Percentiles rank a stretch among this genome's conserved stretches.
Evolutionary conservation across 2,797 vertebrate species (phyloP).

Genomic region (Cetoscarus ocellatus): DNA sequence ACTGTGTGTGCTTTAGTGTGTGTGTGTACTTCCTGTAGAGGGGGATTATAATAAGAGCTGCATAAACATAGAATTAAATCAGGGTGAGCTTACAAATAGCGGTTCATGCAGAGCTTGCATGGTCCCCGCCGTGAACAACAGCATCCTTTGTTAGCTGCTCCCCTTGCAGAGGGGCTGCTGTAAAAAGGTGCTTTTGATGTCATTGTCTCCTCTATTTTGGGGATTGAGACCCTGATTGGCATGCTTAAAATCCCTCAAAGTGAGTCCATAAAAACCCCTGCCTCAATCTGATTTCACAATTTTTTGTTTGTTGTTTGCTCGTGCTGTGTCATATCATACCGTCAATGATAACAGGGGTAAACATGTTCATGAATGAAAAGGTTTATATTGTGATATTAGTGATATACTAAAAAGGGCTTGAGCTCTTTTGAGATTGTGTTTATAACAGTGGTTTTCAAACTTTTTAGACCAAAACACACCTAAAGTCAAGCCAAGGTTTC

Average conservation of each 20-base stretch:
- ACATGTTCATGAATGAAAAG: no score
- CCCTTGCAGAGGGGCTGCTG: conserved; percentile 34
- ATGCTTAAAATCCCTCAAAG: conserved; percentile 8
- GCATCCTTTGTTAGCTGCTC: conserved; percentile 70
- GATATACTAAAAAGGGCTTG: no score
- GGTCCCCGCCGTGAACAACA: conserved; percentile 60
- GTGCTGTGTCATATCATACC: no score
- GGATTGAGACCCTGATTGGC: conserved; percentile 30
- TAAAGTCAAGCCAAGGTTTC: no score
- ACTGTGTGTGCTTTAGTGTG: conserved; percentile 18
- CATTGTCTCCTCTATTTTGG: conserved; percentile 47
- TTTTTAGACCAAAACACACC: no score
- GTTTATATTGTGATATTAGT: no score
- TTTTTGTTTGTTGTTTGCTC: no score
- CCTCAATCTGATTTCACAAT: not conserved
- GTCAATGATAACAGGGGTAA: no score
- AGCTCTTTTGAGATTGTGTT: no score
- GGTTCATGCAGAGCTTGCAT: conserved; percentile 44
- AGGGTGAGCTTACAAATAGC: conserved; percentile 54
- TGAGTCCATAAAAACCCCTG: not conserved
- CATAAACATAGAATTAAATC: conserved; percentile 67
- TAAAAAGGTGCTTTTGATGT: conserved; percentile 56
- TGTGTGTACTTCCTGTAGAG: conserved; percentile 44
- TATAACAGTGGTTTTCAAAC: no score
- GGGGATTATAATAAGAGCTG: conserved; percentile 57